These are phyloP conservation scores for Pandemis heparana DNA, from an alignment of 2,888 invertebrate species.

Conservation along the genomic window DNA sequence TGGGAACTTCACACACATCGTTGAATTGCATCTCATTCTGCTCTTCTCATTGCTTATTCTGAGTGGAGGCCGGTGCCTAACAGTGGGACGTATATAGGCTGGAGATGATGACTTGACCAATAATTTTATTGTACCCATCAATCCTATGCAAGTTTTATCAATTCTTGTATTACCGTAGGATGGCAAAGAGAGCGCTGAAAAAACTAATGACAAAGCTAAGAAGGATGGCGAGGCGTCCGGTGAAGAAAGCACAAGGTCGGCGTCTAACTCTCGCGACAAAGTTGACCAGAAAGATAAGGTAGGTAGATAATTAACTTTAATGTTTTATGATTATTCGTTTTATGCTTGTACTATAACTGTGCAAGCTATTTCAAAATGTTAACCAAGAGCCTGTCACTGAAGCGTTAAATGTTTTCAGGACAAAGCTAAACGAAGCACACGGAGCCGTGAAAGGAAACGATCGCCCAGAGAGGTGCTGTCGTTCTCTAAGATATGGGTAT, in stretches of 20 bases:
- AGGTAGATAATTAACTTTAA: conserved; percentile 52
- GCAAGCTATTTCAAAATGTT: not conserved
- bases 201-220: conserved; percentile 66
- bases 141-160: not conserved
- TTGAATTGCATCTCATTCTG: too few relatives aligned
- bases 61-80: too few relatives aligned
- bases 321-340: not conserved
- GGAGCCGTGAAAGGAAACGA: conserved; percentile 81
- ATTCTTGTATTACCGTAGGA: conserved; percentile 56
- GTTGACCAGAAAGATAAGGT: conserved; percentile 83
- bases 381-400: not conserved
- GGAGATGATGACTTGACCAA: too few relatives aligned
- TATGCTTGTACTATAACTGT: not conserved
- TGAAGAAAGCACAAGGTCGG: conserved; percentile 67
- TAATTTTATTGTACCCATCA: not conserved
- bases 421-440: conserved; percentile 72
- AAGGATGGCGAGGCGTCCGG: conserved; percentile 79
- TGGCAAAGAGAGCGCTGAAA: conserved; percentile 68
- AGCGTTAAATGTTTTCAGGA: conserved; percentile 51
- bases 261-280: conserved; percentile 72
- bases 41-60: too few relatives aligned
- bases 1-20: too few relatives aligned
- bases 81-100: too few relatives aligned
- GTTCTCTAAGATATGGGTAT: conserved; percentile 92
- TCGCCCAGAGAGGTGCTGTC: conserved; percentile 89